Percentiles rank a stretch among this genome's conserved stretches.
phyloP scores from a whole-genome alignment of 2,888 invertebrate species.

The Sminthurinus aureus region DNA sequence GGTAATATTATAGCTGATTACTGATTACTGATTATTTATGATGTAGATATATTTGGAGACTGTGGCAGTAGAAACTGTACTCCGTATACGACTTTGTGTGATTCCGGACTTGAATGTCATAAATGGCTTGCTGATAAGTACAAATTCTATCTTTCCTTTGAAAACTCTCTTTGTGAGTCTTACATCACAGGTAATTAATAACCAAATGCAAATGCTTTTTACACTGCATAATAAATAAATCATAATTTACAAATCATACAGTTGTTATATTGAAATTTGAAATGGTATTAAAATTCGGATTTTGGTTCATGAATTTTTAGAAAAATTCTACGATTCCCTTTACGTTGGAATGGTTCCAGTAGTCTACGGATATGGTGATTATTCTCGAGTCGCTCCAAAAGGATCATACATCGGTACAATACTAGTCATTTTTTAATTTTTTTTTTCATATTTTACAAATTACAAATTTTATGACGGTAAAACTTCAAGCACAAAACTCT shows the following conservation, averaged over 20 bases:
- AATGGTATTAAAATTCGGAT: no score
- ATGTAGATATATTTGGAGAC: constrained; percentile 54
- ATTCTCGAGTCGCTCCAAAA: constrained; percentile 60
- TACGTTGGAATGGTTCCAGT: constrained; percentile 57
- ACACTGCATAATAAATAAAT: no score
- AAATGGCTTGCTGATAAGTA: constrained; percentile 53
- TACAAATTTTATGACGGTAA: not conserved
- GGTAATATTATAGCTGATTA: not conserved
- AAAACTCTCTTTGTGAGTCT: constrained; percentile 60
- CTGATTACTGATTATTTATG: not conserved
- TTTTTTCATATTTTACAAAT: not conserved
- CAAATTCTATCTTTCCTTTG: constrained; percentile 61
- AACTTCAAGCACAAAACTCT: no score
- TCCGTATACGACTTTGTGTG: constrained; percentile 44
- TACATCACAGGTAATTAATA: constrained; percentile 55
- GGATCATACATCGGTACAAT: constrained; percentile 60
- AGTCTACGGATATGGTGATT: constrained; percentile 61
- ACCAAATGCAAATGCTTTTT: not conserved
- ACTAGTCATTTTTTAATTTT: not conserved
- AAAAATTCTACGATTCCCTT: constrained; percentile 57
- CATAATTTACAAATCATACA: no score
- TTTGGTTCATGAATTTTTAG: not conserved
- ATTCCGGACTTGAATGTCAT: constrained; percentile 48
- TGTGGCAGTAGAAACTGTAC: constrained; percentile 54
- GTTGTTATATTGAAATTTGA: no score